Evolutionary conservation across 1,140 invertebrate genomes (phyloP).

Genomic region (Bombus affinis): DNA sequence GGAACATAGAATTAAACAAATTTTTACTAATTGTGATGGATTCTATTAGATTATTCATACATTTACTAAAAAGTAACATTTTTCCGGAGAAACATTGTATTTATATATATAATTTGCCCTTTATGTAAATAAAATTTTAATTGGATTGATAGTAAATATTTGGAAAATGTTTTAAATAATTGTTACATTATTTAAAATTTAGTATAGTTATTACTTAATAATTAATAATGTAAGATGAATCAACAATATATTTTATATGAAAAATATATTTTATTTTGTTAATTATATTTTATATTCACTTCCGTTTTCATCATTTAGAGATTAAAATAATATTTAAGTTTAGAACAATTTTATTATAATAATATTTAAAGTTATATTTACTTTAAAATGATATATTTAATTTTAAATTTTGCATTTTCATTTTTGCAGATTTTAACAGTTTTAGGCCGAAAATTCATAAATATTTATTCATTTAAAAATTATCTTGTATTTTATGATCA

Average conservation of each 20-base stretch:
- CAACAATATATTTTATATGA: not conserved
- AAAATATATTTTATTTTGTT: not conserved
- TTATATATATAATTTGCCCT: too few relatives aligned
- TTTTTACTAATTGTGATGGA: not conserved
- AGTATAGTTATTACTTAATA: not conserved
- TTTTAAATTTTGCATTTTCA: not conserved
- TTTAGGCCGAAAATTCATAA: not conserved
- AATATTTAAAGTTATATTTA: not conserved
- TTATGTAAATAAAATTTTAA: not conserved
- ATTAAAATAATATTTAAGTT: not conserved
- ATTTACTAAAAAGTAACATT: not conserved
- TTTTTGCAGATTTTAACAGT: not conserved
- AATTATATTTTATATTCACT: not conserved
- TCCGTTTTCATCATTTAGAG: not conserved
- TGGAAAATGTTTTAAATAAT: not conserved
- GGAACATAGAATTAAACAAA: not conserved
- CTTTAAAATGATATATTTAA: not conserved
- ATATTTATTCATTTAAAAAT: not conserved
- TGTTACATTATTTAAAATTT: conserved; percentile 1
- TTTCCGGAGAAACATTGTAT: not conserved
- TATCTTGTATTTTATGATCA: not conserved
- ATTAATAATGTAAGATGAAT: not conserved
- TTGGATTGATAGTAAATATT: not conserved
- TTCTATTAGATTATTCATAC: not conserved
- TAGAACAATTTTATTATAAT: not conserved